A percentile compares a stretch with the other conserved stretches of the same genome.
phyloP scores from a whole-genome alignment of 2,888 invertebrate genomes.

The Cyclophora punctaria region DNA sequence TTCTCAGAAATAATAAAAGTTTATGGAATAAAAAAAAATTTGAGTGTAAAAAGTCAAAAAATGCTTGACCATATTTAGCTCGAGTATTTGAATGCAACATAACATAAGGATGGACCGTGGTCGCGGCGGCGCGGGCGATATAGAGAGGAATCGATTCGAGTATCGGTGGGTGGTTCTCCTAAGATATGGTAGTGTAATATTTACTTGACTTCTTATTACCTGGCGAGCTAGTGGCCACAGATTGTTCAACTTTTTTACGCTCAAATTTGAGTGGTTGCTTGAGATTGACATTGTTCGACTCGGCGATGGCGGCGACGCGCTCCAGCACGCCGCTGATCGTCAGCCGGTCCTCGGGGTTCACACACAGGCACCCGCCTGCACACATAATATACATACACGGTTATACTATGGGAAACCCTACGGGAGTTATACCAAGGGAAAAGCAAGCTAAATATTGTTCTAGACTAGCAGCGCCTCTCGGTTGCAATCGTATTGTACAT shows the following conservation, averaged over 20 bases:
- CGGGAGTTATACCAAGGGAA: slow-evolving; percentile 1
- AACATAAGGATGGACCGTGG: slow-evolving; percentile 58
- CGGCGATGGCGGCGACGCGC: slow-evolving; percentile 90
- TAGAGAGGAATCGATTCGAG: slow-evolving; percentile 16
- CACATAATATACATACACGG: slow-evolving; percentile 26
- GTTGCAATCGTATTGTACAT: too few species aligned
- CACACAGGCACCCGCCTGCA: slow-evolving; percentile 84
- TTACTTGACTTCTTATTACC: slow-evolving; percentile 77
- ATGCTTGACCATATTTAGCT: slow-evolving; percentile 76
- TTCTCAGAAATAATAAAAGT: slow-evolving; percentile 50
- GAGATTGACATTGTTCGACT: slow-evolving; percentile 87
- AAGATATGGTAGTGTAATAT: slow-evolving; percentile 77
- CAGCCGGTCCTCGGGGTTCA: slow-evolving; percentile 88
- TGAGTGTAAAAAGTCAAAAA: slow-evolving; percentile 77
- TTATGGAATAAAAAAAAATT: slow-evolving; percentile 45
- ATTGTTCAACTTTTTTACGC: slow-evolving; percentile 78
- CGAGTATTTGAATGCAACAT: slow-evolving; percentile 60
- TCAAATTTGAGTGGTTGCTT: slow-evolving; percentile 84
- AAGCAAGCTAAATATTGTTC: background rate
- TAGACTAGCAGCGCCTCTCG: background rate
- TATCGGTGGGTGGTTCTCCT: slow-evolving; percentile 38
- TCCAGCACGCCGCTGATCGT: slow-evolving; percentile 87
- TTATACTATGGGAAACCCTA: background rate
- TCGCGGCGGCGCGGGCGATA: slow-evolving; percentile 18
- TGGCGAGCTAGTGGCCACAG: slow-evolving; percentile 77